A percentile compares a stretch with the other conserved stretches of the same genome.
These are phyloP conservation scores for Vulpes vulpes DNA, from an alignment of 2,113 vertebrate genomes.

Conservation along the genomic window DNA sequence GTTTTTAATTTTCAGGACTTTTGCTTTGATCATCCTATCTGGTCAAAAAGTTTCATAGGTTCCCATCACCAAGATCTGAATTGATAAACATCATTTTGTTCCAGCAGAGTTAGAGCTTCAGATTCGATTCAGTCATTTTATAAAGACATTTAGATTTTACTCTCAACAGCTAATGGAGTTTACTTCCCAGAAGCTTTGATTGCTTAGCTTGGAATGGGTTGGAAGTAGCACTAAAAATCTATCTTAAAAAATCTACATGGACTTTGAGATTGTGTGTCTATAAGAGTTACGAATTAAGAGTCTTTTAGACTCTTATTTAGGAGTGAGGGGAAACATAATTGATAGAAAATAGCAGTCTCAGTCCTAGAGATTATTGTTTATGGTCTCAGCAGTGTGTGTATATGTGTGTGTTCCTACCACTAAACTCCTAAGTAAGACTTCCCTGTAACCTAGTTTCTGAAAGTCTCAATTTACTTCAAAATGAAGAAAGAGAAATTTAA, in stretches of 20 bases:
- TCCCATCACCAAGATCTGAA: neutral
- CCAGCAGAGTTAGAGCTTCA: neutral
- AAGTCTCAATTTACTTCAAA: neutral
- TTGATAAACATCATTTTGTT: neutral
- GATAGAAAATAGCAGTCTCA: neutral
- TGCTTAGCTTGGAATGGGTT: neutral
- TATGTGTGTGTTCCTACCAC: neutral
- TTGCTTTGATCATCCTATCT: neutral
- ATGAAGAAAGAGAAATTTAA: constrained; percentile 8
- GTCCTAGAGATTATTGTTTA: neutral
- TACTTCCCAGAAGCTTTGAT: neutral
- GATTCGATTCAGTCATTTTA: constrained; percentile 3
- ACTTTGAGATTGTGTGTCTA: neutral
- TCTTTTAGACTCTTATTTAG: neutral
- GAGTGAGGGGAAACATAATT: neutral
- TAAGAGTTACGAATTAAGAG: neutral
- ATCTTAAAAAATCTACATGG: neutral
- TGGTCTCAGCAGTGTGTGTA: neutral
- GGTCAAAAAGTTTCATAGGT: neutral
- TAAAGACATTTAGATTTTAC: neutral
- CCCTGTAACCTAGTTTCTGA: neutral
- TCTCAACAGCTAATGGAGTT: neutral
- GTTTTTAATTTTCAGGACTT: neutral
- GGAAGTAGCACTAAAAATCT: neutral
- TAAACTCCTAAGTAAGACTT: neutral